These are phyloP conservation scores for Thera obeliscata DNA, from an alignment of 2,888 invertebrate genomes.

Conservation along the genomic window DNA sequence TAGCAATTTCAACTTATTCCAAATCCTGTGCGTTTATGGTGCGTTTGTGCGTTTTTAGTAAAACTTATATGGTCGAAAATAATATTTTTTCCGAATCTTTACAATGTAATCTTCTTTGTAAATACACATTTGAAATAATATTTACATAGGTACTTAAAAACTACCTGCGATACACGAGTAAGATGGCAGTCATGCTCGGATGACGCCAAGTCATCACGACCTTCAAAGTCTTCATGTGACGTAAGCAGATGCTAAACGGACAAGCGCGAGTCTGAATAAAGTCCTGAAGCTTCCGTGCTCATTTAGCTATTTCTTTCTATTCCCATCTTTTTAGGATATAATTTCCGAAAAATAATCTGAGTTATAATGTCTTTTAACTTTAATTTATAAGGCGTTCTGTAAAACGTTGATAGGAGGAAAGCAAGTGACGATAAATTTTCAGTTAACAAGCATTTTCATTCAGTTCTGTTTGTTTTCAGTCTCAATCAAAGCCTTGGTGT, in stretches of 20 bases:
- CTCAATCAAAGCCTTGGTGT: not conserved
- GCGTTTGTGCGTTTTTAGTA: too few relatives aligned
- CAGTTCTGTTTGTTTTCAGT: not conserved
- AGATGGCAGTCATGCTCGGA: conserved; percentile 20
- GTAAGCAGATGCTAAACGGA: not conserved
- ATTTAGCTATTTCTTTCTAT: too few relatives aligned
- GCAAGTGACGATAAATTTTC: not conserved
- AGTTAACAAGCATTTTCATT: not conserved
- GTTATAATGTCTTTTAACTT: too few relatives aligned
- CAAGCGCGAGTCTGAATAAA: not conserved
- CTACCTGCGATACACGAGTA: conserved; percentile 1
- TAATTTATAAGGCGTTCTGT: too few relatives aligned
- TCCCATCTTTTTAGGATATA: too few relatives aligned
- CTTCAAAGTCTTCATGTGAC: conserved; percentile 4
- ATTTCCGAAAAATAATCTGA: too few relatives aligned
- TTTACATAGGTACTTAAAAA: not conserved
- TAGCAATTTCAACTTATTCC: too few relatives aligned
- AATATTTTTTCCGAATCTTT: too few relatives aligned
- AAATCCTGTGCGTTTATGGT: too few relatives aligned
- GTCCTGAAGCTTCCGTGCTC: too few relatives aligned
- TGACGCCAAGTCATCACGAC: conserved; percentile 9
- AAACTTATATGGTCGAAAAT: too few relatives aligned
- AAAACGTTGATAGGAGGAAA: not conserved
- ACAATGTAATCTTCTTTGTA: not conserved
- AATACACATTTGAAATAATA: not conserved